These are phyloP conservation scores for Falco rusticolus DNA, from an alignment of 2,797 vertebrate species.

Conservation along the genomic window DNA sequence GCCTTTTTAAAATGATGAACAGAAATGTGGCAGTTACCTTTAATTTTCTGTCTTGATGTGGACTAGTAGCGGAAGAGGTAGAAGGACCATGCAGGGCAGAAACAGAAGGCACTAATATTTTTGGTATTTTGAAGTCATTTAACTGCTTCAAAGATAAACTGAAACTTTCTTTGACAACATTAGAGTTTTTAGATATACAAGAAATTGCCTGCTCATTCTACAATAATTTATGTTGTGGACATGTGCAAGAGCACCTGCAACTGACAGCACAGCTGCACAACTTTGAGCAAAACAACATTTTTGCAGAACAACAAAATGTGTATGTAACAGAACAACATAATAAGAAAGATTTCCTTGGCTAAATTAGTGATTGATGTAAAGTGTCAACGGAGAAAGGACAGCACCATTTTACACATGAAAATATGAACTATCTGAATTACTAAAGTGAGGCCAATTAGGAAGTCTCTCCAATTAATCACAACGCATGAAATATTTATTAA, in stretches of 20 bases:
- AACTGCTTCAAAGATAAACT: background rate
- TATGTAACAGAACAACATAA: background rate
- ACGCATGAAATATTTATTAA: background rate
- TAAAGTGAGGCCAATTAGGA: background rate
- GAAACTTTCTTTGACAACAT: background rate
- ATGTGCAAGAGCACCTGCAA: background rate
- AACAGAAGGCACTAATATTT: background rate
- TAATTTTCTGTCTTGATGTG: background rate
- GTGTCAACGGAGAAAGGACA: background rate
- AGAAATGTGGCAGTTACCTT: background rate
- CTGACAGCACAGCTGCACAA: rapidly evolving
- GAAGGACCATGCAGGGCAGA: background rate
- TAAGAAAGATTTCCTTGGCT: background rate
- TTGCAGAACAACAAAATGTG: background rate
- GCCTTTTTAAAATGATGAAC: background rate
- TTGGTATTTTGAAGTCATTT: background rate
- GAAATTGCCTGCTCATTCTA: background rate
- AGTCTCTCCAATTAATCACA: background rate
- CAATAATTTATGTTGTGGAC: background rate
- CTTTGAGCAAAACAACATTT: background rate
- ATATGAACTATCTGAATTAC: background rate
- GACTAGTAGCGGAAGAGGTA: background rate
- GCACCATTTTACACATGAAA: background rate
- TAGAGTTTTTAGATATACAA: background rate
- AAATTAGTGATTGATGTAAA: background rate